Evolutionary conservation across 2,113 vertebrate species (phyloP), one percentile per base, ranked within the genome.

Genomic region (Gymnorhina tibicen): DNA sequence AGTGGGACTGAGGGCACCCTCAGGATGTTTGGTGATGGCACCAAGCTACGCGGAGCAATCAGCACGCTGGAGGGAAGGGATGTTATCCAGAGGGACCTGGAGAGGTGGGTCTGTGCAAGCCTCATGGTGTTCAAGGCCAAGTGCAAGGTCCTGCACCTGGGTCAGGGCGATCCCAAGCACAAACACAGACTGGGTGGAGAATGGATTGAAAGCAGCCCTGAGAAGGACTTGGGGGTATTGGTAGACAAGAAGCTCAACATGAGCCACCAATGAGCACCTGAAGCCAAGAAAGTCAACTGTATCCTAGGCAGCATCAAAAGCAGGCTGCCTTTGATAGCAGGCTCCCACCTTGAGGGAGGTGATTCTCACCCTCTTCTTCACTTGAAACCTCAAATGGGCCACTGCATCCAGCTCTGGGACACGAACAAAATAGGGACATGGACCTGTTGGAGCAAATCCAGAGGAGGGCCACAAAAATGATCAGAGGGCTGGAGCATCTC

Each of bases 161-260:
- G 9, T 22, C 0, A 0, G 47, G 32, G n/a, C 1, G 2, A 27
- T 55, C 11, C 41, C 41, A 35, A 47, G n/a, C 41, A 75, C 69
- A 52, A 39, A 67, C 39, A 74, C 4, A 47, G 47, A 33, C 52
- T 39, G 52, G 21, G 41, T 5, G 5, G 21, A 27, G n/a, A 76
- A 60, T 6, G 53, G 78, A 41, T 2, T 60, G 39, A 68, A 9
- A 76, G 28, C 30, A 55, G 55, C 53, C 11, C 39, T 30, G 39
- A n/a, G 53, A 41, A 8, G 24, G 10, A 53, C 14, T 18, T 83
- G 39, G 24, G 24, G 15, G 9, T 27, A 5, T 19, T 53, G n/a
- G 41, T 9, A 39, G 15, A 32, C 4, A 47, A 26, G 4, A 46
- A 47, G 9, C 33, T 67, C 19, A 59, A 10, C n/a, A 19, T 27